Evolutionary conservation across 2,113 vertebrate species (phyloP), one percentile per base, ranked within the genome.

Genomic region (Meles meles): DNA sequence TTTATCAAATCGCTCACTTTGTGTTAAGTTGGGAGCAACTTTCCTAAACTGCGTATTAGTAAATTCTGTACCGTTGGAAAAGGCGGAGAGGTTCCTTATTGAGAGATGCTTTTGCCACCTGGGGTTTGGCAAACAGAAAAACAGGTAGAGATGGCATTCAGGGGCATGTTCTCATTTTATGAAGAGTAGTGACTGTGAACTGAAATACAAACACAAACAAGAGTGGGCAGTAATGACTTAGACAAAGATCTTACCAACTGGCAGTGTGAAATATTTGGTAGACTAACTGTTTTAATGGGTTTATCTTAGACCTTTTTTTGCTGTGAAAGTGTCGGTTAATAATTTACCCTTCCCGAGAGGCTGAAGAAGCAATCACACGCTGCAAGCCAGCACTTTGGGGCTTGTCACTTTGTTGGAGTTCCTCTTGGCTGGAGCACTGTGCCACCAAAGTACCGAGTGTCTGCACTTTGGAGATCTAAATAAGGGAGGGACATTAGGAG

Each of bases 301-400:
- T 99, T 98, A 97, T 98, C 96, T 98, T 98, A 99, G 98, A 98
- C 97, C 97, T 98, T 98, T 97, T 98, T 98, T 96, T 96, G 96
- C 98, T 98, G 97, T 98, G 98, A 98, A 98, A 98, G 98, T 98
- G 98, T 98, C 88, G 77, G 98, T 99, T 98, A 99, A 99, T 99
- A 98, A 99, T 99, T 98, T 97, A 98, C 98, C 93, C 59, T 77
- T 99, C 98, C 98, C 89, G 34, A 95, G 98, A 96, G 98, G 90
- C 96, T 34, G 93, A 80, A 97, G 96, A 98, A 98, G 98, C 97
- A 98, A 97, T 99, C 98, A 96, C 85, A 98, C 37, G 80, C 95
- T 37, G 85, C 95, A 97, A 97, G 8, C 7, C 57, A 88, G 96
- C 71, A 25, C 98, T 97, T 94, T 61, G 59, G 95, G 96, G 94